Evolutionary conservation across 2,888 invertebrate species (phyloP).

Genomic region (Metellina segmentata): DNA sequence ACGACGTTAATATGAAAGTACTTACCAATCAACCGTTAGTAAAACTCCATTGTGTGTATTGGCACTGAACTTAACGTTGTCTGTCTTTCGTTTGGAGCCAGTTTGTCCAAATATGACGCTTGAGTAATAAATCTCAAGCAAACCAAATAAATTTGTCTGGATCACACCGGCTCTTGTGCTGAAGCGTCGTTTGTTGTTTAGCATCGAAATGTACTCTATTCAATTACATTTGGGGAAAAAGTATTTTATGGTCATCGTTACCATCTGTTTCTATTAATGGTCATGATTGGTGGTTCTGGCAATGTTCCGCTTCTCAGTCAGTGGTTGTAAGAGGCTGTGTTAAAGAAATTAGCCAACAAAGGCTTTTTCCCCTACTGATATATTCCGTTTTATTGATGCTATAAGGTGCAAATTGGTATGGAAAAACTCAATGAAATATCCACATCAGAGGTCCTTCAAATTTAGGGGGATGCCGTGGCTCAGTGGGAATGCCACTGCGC

Average conservation of each 20-base stretch:
- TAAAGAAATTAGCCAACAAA: background rate
- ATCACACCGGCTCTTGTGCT: background rate
- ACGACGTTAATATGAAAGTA: too few relatives aligned
- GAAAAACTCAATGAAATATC: too few relatives aligned
- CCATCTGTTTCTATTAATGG: background rate
- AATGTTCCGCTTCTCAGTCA: background rate
- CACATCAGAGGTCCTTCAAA: too few relatives aligned
- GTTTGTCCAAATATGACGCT: background rate
- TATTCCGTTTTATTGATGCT: background rate
- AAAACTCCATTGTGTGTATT: too few relatives aligned
- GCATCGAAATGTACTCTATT: background rate
- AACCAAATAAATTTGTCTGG: background rate
- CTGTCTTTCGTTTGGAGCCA: too few relatives aligned
- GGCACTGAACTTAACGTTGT: too few relatives aligned
- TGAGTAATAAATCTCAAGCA: background rate
- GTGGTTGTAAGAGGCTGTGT: background rate
- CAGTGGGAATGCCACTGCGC: too few relatives aligned
- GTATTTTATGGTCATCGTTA: background rate
- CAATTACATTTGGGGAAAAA: background rate
- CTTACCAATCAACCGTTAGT: too few relatives aligned
- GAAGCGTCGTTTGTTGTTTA: background rate
- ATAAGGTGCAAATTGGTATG: background rate
- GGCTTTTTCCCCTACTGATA: background rate
- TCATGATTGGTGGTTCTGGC: background rate
- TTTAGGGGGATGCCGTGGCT: too few relatives aligned